Evolutionary conservation across 2,797 vertebrate species (phyloP).

Genomic region (Valencia hispanica): DNA sequence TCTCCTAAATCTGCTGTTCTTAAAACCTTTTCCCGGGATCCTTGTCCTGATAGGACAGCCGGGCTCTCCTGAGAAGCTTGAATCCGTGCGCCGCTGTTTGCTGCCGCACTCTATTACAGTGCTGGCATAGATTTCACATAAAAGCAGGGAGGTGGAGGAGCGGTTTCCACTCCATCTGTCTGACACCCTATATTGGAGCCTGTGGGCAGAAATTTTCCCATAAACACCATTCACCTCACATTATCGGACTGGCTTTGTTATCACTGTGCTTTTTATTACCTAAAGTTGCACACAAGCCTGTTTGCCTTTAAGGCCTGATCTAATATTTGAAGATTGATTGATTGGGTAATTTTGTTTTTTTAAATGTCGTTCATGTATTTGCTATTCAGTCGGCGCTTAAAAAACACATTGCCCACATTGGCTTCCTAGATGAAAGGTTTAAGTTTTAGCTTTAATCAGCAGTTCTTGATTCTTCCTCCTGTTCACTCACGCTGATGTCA

Average conservation of each 20-base stretch:
- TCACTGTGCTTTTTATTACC: neutral
- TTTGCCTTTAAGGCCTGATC: neutral
- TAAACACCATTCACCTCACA: conserved; percentile 38
- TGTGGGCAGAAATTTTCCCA: conserved; percentile 26
- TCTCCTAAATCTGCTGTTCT: neutral
- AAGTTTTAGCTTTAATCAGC: neutral
- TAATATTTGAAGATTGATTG: neutral
- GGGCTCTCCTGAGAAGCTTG: conserved; percentile 26
- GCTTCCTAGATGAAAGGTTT: neutral
- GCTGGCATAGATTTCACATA: conserved; percentile 27
- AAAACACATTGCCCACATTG: neutral
- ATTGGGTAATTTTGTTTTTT: neutral
- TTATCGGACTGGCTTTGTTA: neutral
- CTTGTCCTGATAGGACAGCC: conserved; percentile 43
- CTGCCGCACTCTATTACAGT: conserved; percentile 34
- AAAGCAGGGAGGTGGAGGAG: conserved; percentile 21
- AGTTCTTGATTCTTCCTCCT: neutral
- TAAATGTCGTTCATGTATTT: neutral
- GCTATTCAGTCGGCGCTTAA: neutral
- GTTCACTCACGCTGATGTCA: neutral
- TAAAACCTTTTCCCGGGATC: conserved; percentile 11
- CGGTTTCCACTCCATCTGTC: conserved; percentile 18
- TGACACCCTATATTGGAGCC: conserved; percentile 8
- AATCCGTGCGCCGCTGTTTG: conserved; percentile 28
- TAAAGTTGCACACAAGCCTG: neutral